Percentiles rank a stretch among this genome's conserved stretches.
These are phyloP conservation scores for Periplaneta americana DNA, from an alignment of 1,140 invertebrate genomes.

Conservation along the genomic window DNA sequence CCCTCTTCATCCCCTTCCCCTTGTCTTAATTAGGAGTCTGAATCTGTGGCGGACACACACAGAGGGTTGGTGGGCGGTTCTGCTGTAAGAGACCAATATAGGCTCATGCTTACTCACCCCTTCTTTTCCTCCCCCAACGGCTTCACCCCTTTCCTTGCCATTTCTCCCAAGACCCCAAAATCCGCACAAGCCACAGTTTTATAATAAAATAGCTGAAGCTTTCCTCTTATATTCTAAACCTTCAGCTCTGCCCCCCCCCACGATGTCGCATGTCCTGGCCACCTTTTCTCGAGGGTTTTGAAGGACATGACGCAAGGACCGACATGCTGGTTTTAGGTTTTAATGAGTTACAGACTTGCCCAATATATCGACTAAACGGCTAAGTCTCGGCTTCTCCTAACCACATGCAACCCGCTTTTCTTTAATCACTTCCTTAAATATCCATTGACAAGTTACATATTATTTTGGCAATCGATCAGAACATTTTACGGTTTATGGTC, in stretches of 20 bases:
- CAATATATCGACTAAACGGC: neutral
- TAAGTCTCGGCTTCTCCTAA: neutral
- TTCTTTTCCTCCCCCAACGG: neutral
- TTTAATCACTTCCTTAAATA: too few species aligned
- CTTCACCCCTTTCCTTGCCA: neutral
- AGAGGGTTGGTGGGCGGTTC: neutral
- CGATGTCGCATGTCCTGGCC: neutral
- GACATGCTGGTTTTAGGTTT: neutral
- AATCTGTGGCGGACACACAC: constrained; percentile 19
- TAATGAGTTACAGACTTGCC: neutral
- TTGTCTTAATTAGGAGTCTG: constrained; percentile 23
- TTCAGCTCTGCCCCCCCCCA: neutral
- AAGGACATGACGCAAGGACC: neutral
- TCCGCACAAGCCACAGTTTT: neutral
- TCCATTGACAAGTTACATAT: too few species aligned
- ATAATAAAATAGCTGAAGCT: neutral
- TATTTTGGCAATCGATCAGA: too few species aligned
- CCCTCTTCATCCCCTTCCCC: constrained; percentile 10
- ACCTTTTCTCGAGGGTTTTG: neutral
- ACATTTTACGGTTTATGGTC: too few species aligned
- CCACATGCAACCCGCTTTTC: too few species aligned
- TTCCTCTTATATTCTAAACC: neutral
- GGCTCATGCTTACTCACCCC: neutral
- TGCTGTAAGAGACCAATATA: constrained; percentile 3
- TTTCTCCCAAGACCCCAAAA: neutral